Percentiles rank a stretch among this genome's conserved stretches.
These are phyloP conservation scores for Calameuta pallipes DNA, from an alignment of 2,888 invertebrate species.

Conservation along the genomic window DNA sequence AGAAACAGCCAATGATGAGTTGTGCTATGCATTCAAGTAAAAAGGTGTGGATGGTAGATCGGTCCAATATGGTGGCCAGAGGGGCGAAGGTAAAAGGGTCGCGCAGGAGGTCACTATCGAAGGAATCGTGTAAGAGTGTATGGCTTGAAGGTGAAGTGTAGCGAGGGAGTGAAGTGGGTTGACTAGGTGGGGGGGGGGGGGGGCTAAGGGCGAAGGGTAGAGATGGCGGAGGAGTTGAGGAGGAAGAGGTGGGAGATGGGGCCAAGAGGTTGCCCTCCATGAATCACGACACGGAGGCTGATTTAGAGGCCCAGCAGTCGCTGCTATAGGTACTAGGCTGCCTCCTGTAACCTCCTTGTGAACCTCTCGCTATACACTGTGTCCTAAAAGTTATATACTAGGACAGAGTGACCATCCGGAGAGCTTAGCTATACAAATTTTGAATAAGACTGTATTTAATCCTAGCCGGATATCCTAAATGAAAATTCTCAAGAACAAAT, in stretches of 20 bases:
- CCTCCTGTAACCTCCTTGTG: constrained; percentile 53
- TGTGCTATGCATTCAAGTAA: not conserved
- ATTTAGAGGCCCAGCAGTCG: constrained; percentile 65
- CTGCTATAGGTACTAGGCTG: constrained; percentile 57
- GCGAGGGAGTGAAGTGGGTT: constrained; percentile 3
- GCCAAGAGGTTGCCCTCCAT: constrained; percentile 63
- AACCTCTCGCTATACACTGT: constrained; percentile 48
- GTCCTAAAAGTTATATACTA: constrained; percentile 31
- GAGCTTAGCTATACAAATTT: not conserved
- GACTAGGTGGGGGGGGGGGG: not conserved
- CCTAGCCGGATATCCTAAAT: not conserved
- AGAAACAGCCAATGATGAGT: not conserved
- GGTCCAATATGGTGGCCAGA: constrained; percentile 40
- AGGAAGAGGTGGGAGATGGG: constrained; percentile 31
- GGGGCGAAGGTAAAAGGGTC: constrained; percentile 57
- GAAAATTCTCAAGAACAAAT: not conserved
- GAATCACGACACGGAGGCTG: constrained; percentile 65
- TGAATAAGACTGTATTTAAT: not conserved
- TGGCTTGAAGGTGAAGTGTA: not conserved
- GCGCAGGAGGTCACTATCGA: constrained; percentile 59
- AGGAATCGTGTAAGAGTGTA: constrained; percentile 51
- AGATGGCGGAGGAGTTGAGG: constrained; percentile 29
- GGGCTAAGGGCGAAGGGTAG: constrained; percentile 16
- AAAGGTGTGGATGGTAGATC: constrained; percentile 42
- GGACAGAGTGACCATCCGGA: not conserved